A percentile compares a stretch with the other conserved stretches of the same genome.
Evolutionary conservation across 2,797 vertebrate genomes (phyloP).

Genomic region (Xenentodon cancila): DNA sequence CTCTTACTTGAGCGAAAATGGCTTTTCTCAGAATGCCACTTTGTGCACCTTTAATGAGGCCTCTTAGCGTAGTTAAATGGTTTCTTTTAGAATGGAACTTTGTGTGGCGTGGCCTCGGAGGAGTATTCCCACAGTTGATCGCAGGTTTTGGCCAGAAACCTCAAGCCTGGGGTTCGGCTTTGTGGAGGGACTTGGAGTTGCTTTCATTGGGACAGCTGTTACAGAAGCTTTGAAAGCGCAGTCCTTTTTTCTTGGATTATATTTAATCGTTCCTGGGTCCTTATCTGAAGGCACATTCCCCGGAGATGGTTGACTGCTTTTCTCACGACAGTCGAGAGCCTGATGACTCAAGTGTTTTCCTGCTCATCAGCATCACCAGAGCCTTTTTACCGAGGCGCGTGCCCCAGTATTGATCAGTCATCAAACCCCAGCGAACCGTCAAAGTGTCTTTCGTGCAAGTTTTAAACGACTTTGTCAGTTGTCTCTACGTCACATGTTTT

Average conservation of each 20-base stretch:
- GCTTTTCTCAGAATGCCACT: slow-evolving; percentile 78
- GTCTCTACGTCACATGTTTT: no score
- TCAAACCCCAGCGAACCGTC: no score
- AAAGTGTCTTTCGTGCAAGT: no score
- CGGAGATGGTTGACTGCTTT: slow-evolving; percentile 68
- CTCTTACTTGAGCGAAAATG: slow-evolving; percentile 67
- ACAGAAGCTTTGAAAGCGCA: slow-evolving; percentile 80
- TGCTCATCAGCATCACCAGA: slow-evolving; percentile 3
- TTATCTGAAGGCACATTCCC: slow-evolving; percentile 81
- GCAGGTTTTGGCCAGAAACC: slow-evolving; percentile 70
- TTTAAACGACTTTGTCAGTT: no score
- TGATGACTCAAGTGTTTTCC: slow-evolving; percentile 40
- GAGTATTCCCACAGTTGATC: slow-evolving; percentile 79
- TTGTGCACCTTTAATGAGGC: slow-evolving; percentile 75
- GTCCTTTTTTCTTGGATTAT: slow-evolving; percentile 78
- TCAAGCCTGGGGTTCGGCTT: slow-evolving; percentile 68
- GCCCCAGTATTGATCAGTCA: background rate
- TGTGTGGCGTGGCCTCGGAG: slow-evolving; percentile 68
- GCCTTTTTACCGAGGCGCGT: background rate
- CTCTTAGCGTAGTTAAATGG: slow-evolving; percentile 69
- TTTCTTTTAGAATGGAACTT: slow-evolving; percentile 79
- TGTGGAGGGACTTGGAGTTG: slow-evolving; percentile 80
- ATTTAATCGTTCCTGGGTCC: slow-evolving; percentile 80
- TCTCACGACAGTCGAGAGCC: slow-evolving; percentile 76
- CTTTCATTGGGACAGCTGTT: slow-evolving; percentile 85